These are phyloP conservation scores for Tinea pellionella DNA, from an alignment of 2,888 invertebrate genomes.

Conservation along the genomic window DNA sequence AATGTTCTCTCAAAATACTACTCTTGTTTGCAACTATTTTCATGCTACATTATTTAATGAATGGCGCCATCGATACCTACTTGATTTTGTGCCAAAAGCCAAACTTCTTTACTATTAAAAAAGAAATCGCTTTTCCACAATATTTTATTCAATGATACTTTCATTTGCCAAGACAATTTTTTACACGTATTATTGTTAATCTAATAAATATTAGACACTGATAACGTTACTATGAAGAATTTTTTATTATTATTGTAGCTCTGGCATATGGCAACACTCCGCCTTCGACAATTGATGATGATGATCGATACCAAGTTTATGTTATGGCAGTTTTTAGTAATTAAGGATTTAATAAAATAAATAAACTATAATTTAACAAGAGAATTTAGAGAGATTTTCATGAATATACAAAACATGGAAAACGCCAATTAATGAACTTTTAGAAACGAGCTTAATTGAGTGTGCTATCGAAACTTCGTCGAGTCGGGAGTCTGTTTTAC, in stretches of 20 bases:
- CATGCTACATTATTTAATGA: not conserved
- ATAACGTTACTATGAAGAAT: too few species aligned
- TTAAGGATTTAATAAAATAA: too few species aligned
- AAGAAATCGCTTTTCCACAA: not conserved
- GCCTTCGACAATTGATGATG: too few species aligned
- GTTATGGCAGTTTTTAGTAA: too few species aligned
- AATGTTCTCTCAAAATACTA: not conserved
- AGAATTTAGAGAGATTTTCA: too few species aligned
- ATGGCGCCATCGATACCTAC: not conserved
- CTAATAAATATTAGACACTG: too few species aligned
- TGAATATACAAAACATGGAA: not conserved
- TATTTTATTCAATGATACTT: not conserved
- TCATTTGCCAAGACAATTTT: not conserved
- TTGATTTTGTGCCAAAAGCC: not conserved
- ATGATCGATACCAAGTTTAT: too few species aligned
- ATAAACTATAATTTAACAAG: too few species aligned
- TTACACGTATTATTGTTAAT: too few species aligned
- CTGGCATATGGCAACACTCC: too few species aligned
- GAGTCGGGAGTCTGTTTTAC: not conserved
- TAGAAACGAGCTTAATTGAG: slow-evolving; percentile 6
- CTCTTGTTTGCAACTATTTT: too few species aligned
- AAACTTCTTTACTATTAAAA: not conserved
- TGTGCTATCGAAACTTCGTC: not conserved
- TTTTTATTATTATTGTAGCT: too few species aligned
- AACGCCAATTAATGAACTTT: slow-evolving; percentile 1